A percentile compares a stretch with the other conserved stretches of the same genome.
phyloP scores from a whole-genome alignment of 2,797 vertebrate genomes.

The Myotis findleyi region DNA sequence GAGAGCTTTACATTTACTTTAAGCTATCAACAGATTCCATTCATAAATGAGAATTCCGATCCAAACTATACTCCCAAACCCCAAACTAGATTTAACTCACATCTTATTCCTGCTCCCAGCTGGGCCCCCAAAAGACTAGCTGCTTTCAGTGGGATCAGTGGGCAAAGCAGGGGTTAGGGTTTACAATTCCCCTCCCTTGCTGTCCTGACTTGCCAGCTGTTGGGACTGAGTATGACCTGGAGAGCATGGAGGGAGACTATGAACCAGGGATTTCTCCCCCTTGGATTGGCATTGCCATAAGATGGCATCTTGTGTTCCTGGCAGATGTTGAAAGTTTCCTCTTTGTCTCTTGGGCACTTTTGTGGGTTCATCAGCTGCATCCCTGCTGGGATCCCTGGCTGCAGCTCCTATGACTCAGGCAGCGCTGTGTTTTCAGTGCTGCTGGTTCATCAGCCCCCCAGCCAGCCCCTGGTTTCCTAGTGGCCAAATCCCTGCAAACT shows the following conservation, averaged over 20 bases:
- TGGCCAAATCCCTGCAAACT: neutral
- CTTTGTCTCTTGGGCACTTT: neutral
- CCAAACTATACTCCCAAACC: neutral
- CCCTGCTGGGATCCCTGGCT: neutral
- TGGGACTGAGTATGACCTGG: neutral
- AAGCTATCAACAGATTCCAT: neutral
- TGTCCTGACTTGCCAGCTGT: neutral
- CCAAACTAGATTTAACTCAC: neutral
- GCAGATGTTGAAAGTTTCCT: slow-evolving; percentile 34
- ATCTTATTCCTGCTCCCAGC: neutral
- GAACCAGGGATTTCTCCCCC: neutral
- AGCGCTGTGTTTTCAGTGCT: neutral
- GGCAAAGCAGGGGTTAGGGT: no score
- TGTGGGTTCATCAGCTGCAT: slow-evolving; percentile 22
- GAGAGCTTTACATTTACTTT: neutral
- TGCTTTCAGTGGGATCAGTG: neutral
- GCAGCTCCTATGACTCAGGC: neutral
- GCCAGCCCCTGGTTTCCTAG: neutral
- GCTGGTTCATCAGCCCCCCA: neutral
- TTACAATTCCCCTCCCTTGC: no score
- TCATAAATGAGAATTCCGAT: neutral
- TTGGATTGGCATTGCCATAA: slow-evolving; percentile 26
- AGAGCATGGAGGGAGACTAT: neutral
- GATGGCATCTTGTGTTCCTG: neutral
- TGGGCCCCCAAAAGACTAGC: neutral